Evolutionary conservation across 2,888 invertebrate species (phyloP).

Genomic region (Bellardia pandia): DNA sequence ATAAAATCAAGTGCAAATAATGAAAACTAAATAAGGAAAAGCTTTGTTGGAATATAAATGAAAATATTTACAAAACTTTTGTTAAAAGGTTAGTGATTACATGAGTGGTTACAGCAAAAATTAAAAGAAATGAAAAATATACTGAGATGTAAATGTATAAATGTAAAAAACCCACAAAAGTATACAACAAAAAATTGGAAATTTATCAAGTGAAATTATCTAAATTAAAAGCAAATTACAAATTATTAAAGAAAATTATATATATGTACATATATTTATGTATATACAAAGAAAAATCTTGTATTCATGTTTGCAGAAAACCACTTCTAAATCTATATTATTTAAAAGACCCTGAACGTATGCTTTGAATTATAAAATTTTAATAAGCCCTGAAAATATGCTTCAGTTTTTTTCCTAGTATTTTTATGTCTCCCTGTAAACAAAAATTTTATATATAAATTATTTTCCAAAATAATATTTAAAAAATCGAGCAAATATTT

Average conservation of each 20-base stretch:
- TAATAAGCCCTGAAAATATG: constrained; percentile 55
- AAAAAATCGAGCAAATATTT: not conserved
- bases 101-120: constrained; percentile 64
- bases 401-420: not conserved
- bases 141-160: not conserved
- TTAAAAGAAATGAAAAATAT: not conserved
- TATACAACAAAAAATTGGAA: constrained; percentile 6
- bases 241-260: not conserved
- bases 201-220: not conserved
- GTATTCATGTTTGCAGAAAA: not conserved
- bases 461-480: not conserved
- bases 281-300: not conserved
- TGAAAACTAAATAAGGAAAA: constrained; percentile 32
- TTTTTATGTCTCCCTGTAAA: too few relatives aligned
- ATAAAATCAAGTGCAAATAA: constrained; percentile 36
- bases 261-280: not conserved
- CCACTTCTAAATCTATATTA: constrained; percentile 37
- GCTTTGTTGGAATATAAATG: constrained; percentile 38
- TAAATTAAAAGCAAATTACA: not conserved
- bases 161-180: not conserved
- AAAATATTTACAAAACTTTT: constrained; percentile 60
- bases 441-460: too few relatives aligned
- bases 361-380: constrained; percentile 61
- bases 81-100: constrained; percentile 70
- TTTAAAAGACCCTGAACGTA: constrained; percentile 69